A percentile compares a stretch with the other conserved stretches of the same genome.
phyloP scores from a whole-genome alignment of 2,888 invertebrate species.

The Nemoura dubitans region DNA sequence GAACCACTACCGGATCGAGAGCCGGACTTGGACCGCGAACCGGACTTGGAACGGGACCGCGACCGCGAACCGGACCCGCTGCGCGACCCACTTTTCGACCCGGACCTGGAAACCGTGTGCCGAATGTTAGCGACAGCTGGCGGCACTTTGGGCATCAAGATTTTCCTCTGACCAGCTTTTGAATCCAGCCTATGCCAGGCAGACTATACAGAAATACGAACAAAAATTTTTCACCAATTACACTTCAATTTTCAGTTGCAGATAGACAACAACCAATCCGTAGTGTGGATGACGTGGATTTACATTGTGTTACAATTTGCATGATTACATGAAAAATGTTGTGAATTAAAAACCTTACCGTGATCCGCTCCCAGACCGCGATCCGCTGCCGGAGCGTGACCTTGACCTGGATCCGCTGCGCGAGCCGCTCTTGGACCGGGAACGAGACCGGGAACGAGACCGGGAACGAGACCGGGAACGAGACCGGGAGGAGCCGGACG shows the following conservation, averaged over 20 bases:
- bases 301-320: too few species aligned
- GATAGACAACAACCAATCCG: too few species aligned
- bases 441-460: conserved; percentile 53
- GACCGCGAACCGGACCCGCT: conserved; percentile 50
- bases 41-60: conserved; percentile 53
- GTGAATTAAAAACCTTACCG: conserved; percentile 50
- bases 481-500: conserved; percentile 50
- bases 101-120: conserved; percentile 57
- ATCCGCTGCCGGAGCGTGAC: conserved; percentile 52
- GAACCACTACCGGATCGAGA: conserved; percentile 54
- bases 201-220: too few species aligned
- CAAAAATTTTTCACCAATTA: too few species aligned
- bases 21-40: conserved; percentile 50
- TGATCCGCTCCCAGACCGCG: conserved; percentile 52
- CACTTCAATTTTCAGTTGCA: too few species aligned
- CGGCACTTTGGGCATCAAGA: too few species aligned
- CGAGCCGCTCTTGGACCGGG: conserved; percentile 52
- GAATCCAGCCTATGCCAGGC: too few species aligned
- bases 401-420: conserved; percentile 53
- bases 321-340: too few species aligned
- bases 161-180: too few species aligned
- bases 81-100: conserved; percentile 54
- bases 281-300: too few species aligned
- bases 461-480: conserved; percentile 59
- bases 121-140: neutral